These are phyloP conservation scores for Thereva unica DNA, from an alignment of 2,888 invertebrate species.

Conservation along the genomic window DNA sequence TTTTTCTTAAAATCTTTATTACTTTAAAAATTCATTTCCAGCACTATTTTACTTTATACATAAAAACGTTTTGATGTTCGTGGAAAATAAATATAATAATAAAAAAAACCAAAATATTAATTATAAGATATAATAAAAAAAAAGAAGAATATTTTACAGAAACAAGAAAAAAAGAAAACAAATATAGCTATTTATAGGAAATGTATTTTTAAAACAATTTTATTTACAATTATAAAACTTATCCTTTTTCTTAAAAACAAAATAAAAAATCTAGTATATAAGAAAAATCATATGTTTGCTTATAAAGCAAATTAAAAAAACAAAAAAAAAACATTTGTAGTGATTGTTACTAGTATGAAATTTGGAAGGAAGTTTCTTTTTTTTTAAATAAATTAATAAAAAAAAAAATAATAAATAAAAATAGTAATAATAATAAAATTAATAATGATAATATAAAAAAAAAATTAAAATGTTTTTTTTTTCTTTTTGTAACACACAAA, in stretches of 20 bases:
- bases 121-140: neutral
- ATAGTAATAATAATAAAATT: too few species aligned
- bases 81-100: conserved; percentile 2
- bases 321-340: conserved; percentile 25
- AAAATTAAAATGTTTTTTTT: too few species aligned
- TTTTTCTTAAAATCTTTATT: too few species aligned
- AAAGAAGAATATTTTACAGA: neutral
- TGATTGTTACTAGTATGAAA: conserved; percentile 14
- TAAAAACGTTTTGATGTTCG: neutral
- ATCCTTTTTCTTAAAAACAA: conserved; percentile 14
- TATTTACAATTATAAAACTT: conserved; percentile 6
- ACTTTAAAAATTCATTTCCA: too few species aligned
- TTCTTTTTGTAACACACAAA: neutral
- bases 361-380: conserved; percentile 1
- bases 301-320: conserved; percentile 20
- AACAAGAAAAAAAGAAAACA: too few species aligned
- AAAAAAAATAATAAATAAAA: too few species aligned
- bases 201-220: conserved; percentile 18
- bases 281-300: conserved; percentile 23
- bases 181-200: too few species aligned
- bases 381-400: too few species aligned
- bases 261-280: conserved; percentile 13
- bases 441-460: too few species aligned
- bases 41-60: too few species aligned
- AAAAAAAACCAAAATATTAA: conserved; percentile 5